phyloP scores from a whole-genome alignment of 2,888 invertebrate species.

The Melanostoma scalare region DNA sequence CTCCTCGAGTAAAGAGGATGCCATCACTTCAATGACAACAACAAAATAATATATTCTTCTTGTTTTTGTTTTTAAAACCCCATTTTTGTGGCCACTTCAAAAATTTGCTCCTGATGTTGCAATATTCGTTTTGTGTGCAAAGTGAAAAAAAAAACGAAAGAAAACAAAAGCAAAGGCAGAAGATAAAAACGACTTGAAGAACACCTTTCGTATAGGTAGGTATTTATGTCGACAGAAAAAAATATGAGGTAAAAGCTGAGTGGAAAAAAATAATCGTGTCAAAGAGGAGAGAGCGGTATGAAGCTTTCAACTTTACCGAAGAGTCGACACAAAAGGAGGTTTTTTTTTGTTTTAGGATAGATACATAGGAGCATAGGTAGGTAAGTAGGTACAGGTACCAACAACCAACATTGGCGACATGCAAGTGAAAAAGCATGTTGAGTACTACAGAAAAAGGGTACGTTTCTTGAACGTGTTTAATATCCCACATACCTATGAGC shows the following conservation, averaged over 20 bases:
- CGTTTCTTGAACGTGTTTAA: slow-evolving; percentile 40
- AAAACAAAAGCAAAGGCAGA: not conserved
- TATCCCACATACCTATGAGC: not conserved
- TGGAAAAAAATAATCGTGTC: slow-evolving; percentile 55
- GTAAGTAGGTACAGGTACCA: slow-evolving; percentile 34
- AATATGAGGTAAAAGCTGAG: slow-evolving; percentile 32
- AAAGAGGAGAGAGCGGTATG: slow-evolving; percentile 23
- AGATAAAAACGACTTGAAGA: slow-evolving; percentile 59
- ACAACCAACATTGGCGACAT: slow-evolving; percentile 32
- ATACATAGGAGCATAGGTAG: slow-evolving; percentile 48
- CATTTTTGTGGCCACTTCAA: slow-evolving; percentile 54
- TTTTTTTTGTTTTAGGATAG: slow-evolving; percentile 14
- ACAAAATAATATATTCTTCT: slow-evolving; percentile 39
- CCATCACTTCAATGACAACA: not conserved
- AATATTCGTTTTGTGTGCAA: slow-evolving; percentile 42
- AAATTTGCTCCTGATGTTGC: slow-evolving; percentile 36
- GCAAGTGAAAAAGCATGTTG: slow-evolving; percentile 59
- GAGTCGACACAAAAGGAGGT: slow-evolving; percentile 55
- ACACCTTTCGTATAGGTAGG: slow-evolving; percentile 30
- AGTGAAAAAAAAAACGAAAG: not conserved
- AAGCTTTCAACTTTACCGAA: not conserved
- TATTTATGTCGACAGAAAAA: slow-evolving; percentile 32
- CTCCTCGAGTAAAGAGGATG: not conserved
- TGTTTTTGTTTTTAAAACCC: slow-evolving; percentile 21
- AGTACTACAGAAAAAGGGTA: slow-evolving; percentile 47